Evolutionary conservation across 2,888 invertebrate genomes (phyloP).

Genomic region (Sesia apiformis): DNA sequence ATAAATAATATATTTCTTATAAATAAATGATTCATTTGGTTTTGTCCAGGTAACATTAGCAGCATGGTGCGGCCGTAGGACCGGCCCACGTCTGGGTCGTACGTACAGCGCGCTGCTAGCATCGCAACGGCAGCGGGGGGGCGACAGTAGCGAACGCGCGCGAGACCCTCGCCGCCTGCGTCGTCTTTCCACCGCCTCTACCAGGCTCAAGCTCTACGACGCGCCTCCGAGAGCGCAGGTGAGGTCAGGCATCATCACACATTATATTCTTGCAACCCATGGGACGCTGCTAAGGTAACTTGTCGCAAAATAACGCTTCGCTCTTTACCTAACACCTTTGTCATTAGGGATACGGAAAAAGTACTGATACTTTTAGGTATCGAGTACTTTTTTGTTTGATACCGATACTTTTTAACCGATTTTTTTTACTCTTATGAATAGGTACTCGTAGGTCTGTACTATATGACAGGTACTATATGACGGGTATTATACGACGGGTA

Average conservation of each 20-base stretch:
- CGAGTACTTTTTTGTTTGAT: too few relatives aligned
- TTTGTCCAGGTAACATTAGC: conserved; percentile 47
- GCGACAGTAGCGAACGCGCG: conserved; percentile 14
- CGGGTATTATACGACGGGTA: too few relatives aligned
- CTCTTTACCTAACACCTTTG: conserved; percentile 1
- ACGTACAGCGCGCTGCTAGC: conserved; percentile 43
- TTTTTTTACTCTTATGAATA: too few relatives aligned
- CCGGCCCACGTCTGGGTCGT: conserved; percentile 22
- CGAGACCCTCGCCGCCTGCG: conserved; percentile 32
- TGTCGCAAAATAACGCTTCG: not conserved
- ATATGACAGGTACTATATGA: too few relatives aligned
- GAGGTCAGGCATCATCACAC: conserved; percentile 44
- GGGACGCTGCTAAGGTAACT: not conserved
- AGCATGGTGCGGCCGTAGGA: conserved; percentile 50
- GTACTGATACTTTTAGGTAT: too few relatives aligned
- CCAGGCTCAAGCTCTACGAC: conserved; percentile 41
- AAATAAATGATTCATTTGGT: too few relatives aligned
- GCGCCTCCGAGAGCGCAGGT: conserved; percentile 64
- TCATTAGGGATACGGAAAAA: too few relatives aligned
- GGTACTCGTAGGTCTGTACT: too few relatives aligned
- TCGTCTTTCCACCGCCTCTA: conserved; percentile 53
- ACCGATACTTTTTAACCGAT: too few relatives aligned
- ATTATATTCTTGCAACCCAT: not conserved
- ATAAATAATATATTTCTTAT: too few relatives aligned
- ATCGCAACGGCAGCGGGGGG: conserved; percentile 29